Base-by-base conservation (phyloP, 2,113 vertebrate genomes). In the Pogonocichla stellata region DNA sequence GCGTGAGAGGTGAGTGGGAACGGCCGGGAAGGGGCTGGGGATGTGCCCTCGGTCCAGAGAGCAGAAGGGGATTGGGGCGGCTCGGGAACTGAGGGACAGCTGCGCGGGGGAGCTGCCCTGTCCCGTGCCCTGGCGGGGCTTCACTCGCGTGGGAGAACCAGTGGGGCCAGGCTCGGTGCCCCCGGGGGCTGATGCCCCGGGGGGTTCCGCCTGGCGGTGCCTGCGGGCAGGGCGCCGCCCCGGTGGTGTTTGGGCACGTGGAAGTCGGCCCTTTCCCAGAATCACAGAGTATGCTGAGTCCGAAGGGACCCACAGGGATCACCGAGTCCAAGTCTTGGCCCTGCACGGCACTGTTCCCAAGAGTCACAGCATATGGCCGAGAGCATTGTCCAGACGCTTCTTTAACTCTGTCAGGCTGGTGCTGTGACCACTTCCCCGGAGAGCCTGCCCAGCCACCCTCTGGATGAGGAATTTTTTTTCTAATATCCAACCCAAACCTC, bases 1-100 rank as follows among this genome's bases (percentile, higher is more conserved):
- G 66, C 3, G 34, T 42, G 31, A 80, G 24, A 56, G 74, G 85
- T 71, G n/a, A 80, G 74, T 0, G n/a, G 7, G 12, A 7, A 3
- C 7, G 54, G 33, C 29, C 7, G 66, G 6, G 31, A 38, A 26
- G 10, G 29, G 66, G 13, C 8, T 7, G 9, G 56, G n/a, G 24
- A 4, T 29, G 56, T n/a, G 15, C 24, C 23, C 12, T 14, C 38
- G 4, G 19, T 9, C 24, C 8, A n/a, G n/a, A 19, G 29, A 29
- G 16, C 5, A 2, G 33, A 8, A 3, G 31, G 24, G 12, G 2
- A 14, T 19, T 5, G 29, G 5, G 2, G 29, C 9, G n/a, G n/a
- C 40, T 15, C 10, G 10, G 17, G 14, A 4, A 4, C 3, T 5
- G 38, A 5, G 73, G 47, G 19, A 9, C 2, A 24, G 56, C 19